Evolutionary conservation across 2,113 vertebrate species (phyloP), one percentile per base, ranked within the genome.

Genomic region (Protomyctophum bolini): DNA sequence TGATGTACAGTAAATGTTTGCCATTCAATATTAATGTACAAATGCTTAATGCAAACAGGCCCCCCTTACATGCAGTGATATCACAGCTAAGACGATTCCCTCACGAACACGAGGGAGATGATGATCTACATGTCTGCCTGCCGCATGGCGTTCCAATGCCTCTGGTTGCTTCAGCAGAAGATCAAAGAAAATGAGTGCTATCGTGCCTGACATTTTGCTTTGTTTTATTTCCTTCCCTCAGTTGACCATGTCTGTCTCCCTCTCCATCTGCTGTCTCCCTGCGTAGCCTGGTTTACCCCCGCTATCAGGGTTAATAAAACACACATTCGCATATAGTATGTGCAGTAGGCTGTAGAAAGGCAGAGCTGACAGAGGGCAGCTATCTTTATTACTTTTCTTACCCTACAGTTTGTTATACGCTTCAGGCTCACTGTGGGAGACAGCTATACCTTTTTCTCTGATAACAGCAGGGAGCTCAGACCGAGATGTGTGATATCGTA

Each of bases 111-210:
- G 47, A 56, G 58, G 66, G 58, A 12, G 58, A 60, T 47, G 49
- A n/a, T 63, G 10, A 1, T 58, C 33, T 12, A n/a, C n/a, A n/a
- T n/a, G 74, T 72, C n/a, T 49, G 62, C 66, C 67, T 75, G 63
- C 65, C 56, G 52, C 21, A 21, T 21, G 10, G 58, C 21, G 0
- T 7, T 73, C 63, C 55, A 3, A 4, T 45, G 58, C 67, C 50
- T 80, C 72, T 73, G 66, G 45, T 63, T 59, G 64, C 63, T 75
- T 63, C 77, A 52, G 5, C 65, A 49, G 10, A 61, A 72, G 58
- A 87, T 87, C 79, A 90, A 87, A 86, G 86, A 48, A 70, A 66
- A 65, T 62, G 67, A 65, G 64, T 70, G 54, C 67, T 72, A 65
- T 70, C 73, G 75, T 74, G 45, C 56, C 68, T 84, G 83, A 86